A percentile compares a stretch with the other conserved stretches of the same genome.
Evolutionary conservation across 2,888 invertebrate genomes (phyloP).

Genomic region (Carcina quercana): DNA sequence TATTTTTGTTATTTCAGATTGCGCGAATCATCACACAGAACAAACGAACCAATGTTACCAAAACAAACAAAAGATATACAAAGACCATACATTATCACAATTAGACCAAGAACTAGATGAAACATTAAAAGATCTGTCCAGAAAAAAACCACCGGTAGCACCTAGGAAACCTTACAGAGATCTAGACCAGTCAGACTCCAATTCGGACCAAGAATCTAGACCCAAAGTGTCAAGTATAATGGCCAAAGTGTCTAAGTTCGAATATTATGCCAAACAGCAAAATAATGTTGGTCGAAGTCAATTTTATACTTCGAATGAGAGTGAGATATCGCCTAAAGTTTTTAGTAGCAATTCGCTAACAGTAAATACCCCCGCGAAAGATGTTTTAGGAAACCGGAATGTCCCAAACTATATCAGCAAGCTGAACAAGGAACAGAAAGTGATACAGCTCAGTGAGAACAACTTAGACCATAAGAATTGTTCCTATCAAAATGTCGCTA

Average conservation of each 20-base stretch:
- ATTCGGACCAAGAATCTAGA: constrained; percentile 61
- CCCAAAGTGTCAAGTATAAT: constrained; percentile 73
- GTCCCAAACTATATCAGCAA: constrained; percentile 76
- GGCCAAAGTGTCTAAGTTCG: constrained; percentile 87
- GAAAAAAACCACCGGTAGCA: constrained; percentile 78
- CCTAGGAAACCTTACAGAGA: constrained; percentile 75
- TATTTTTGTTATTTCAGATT: constrained; percentile 34
- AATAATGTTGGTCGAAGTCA: constrained; percentile 65
- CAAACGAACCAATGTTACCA: constrained; percentile 48
- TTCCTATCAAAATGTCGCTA: constrained; percentile 56
- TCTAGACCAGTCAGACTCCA: constrained; percentile 59
- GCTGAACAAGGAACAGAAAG: constrained; percentile 64
- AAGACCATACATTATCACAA: constrained; percentile 48
- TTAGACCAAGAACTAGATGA: constrained; percentile 62
- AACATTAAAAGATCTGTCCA: constrained; percentile 64
- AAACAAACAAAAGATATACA: constrained; percentile 43
- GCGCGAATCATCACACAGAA: constrained; percentile 39
- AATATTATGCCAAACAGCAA: constrained; percentile 81
- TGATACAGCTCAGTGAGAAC: constrained; percentile 50
- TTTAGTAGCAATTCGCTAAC: constrained; percentile 86
- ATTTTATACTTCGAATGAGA: constrained; percentile 56
- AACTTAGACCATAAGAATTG: constrained; percentile 53
- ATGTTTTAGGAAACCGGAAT: constrained; percentile 81
- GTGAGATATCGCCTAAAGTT: constrained; percentile 81
- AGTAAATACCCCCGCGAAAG: constrained; percentile 87